These are phyloP conservation scores for Zootoca vivipara DNA, from an alignment of 2,113 vertebrate species.

Conservation along the genomic window DNA sequence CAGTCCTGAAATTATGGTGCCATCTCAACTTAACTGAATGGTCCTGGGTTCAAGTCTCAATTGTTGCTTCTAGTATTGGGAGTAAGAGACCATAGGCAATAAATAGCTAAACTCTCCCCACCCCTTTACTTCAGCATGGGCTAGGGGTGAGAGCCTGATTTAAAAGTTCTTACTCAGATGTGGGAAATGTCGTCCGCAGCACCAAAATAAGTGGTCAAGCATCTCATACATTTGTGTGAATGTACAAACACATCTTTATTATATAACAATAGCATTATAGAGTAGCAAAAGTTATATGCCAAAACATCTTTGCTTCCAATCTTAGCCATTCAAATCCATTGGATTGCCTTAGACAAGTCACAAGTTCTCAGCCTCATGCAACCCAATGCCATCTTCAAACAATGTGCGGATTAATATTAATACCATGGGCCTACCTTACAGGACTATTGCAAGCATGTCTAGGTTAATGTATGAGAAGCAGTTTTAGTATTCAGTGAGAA, in stretches of 20 bases:
- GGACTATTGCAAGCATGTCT: background rate
- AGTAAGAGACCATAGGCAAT: too few relatives aligned
- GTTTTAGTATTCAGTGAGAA: background rate
- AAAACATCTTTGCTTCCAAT: too few relatives aligned
- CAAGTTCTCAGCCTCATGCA: background rate
- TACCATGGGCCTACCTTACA: background rate
- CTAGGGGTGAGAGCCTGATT: too few relatives aligned
- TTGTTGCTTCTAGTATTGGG: too few relatives aligned
- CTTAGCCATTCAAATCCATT: background rate
- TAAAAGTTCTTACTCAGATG: too few relatives aligned
- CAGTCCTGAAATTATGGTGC: too few relatives aligned
- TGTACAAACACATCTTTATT: background rate
- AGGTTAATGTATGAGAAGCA: background rate
- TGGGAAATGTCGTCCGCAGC: too few relatives aligned
- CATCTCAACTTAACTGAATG: too few relatives aligned
- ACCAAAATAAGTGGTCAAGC: too few relatives aligned
- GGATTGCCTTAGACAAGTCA: background rate
- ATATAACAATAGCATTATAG: background rate
- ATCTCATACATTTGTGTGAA: background rate
- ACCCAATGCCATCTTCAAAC: background rate
- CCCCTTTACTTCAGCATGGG: too few relatives aligned
- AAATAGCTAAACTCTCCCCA: too few relatives aligned
- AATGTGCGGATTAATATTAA: background rate
- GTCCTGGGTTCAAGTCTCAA: too few relatives aligned
- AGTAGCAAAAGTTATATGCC: background rate